Percentiles rank a stretch among this genome's conserved stretches.
These are phyloP conservation scores for Euglossa dilemma DNA, from an alignment of 1,140 invertebrate species.

Conservation along the genomic window DNA sequence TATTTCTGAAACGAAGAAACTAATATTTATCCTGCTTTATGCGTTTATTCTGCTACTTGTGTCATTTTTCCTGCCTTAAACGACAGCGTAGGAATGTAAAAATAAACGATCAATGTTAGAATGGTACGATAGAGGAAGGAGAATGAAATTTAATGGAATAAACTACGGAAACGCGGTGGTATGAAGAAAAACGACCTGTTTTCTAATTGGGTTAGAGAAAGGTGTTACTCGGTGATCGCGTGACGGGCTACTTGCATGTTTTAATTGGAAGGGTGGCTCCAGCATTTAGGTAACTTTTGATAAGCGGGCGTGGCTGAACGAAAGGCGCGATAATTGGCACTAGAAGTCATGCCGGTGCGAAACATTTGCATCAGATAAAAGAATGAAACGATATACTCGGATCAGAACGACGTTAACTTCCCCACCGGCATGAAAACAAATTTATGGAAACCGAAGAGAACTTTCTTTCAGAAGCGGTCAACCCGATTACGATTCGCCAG, in stretches of 20 bases:
- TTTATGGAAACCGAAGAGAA: background rate
- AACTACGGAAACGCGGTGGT: background rate
- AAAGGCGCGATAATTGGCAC: slow-evolving; percentile 61
- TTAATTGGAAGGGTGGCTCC: slow-evolving; percentile 66
- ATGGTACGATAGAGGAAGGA: too few species aligned
- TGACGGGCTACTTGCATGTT: slow-evolving; percentile 65
- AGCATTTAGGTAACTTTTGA: slow-evolving; percentile 69
- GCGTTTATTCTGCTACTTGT: too few species aligned
- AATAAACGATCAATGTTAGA: too few species aligned
- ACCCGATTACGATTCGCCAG: background rate
- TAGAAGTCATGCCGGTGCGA: background rate
- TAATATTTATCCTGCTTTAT: too few species aligned
- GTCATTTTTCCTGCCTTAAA: too few species aligned
- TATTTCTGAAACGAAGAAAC: too few species aligned
- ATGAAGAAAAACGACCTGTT: slow-evolving; percentile 13
- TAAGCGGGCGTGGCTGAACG: slow-evolving; percentile 58
- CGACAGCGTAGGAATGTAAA: too few species aligned
- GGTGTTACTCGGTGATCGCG: slow-evolving; percentile 63
- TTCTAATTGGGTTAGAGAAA: slow-evolving; percentile 68
- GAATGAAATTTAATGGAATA: slow-evolving; percentile 5
- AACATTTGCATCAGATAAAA: slow-evolving; percentile 32
- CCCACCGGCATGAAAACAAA: background rate
- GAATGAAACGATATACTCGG: slow-evolving; percentile 4
- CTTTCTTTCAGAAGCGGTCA: background rate
- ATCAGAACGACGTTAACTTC: background rate